Percentiles rank a stretch among this genome's conserved stretches.
Evolutionary conservation across 2,113 vertebrate species (phyloP).

Genomic region (Elgaria multicarinata): DNA sequence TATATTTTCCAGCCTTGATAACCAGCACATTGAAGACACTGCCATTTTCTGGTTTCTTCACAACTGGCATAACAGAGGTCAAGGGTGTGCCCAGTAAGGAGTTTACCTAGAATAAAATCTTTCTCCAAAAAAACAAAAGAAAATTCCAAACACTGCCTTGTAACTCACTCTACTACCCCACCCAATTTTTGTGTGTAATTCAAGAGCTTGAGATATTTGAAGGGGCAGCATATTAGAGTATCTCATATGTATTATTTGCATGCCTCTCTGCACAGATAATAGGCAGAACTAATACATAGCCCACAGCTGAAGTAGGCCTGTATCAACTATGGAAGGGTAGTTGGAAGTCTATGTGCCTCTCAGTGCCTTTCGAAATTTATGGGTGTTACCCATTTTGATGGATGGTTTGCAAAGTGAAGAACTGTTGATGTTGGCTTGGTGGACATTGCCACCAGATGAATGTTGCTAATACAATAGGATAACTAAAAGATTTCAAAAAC

Average conservation of each 20-base stretch:
- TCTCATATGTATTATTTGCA: background rate
- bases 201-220: background rate
- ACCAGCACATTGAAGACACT: background rate
- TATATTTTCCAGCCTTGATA: background rate
- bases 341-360: background rate
- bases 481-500: background rate
- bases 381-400: background rate
- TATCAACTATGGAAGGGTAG: background rate
- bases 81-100: background rate
- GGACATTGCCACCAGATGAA: background rate
- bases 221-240: background rate
- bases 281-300: background rate
- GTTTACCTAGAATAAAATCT: background rate
- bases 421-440: background rate
- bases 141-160: background rate
- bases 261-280: background rate
- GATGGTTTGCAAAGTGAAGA: background rate
- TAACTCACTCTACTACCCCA: background rate
- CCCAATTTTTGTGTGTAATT: background rate
- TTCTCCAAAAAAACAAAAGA: background rate
- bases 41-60: background rate
- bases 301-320: background rate
- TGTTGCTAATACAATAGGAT: background rate
- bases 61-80: background rate
- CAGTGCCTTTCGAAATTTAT: background rate